Percentiles rank a stretch among this genome's conserved stretches.
Evolutionary conservation across 1,140 invertebrate genomes (phyloP).

Genomic region (Onthophagus taurus): DNA sequence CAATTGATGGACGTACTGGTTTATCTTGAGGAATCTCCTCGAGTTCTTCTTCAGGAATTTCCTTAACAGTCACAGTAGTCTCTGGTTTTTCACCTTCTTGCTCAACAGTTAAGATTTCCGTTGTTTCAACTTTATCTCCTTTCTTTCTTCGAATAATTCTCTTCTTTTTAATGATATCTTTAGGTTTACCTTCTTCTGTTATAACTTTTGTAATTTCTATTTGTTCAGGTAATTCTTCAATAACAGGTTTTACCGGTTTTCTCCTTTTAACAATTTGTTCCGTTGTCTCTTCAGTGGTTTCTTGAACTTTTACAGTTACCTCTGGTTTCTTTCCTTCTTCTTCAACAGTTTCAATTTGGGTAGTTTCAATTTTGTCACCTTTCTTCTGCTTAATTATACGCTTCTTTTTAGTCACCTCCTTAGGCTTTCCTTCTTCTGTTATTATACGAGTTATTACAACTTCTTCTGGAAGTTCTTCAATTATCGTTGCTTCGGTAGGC

Average conservation of each 20-base stretch:
- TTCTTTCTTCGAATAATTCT: conserved; percentile 25
- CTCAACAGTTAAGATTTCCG: conserved; percentile 31
- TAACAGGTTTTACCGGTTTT: conserved; percentile 11
- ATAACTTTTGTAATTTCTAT: conserved; percentile 22
- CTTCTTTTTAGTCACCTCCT: conserved; percentile 29
- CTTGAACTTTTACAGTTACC: conserved; percentile 27
- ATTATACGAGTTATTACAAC: conserved; percentile 11
- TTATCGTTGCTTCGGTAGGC: conserved; percentile 7
- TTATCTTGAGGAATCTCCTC: conserved; percentile 11
- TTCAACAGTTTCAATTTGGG: conserved; percentile 28
- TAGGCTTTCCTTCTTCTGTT: conserved; percentile 12
- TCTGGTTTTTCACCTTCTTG: conserved; percentile 33
- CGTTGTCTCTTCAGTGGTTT: conserved; percentile 19
- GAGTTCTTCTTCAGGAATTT: conserved; percentile 22
- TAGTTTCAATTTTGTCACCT: conserved; percentile 25
- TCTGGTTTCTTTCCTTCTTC: conserved; percentile 25
- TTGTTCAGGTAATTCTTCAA: conserved; percentile 23
- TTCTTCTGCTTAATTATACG: conserved; percentile 25
- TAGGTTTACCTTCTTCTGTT: conserved; percentile 23
- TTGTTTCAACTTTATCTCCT: conserved; percentile 30
- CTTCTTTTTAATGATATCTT: conserved; percentile 25
- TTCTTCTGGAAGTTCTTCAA: conserved; percentile 24
- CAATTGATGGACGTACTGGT: conserved; percentile 9
- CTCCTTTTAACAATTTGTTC: conserved; percentile 23
- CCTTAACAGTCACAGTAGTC: conserved; percentile 36